Evolutionary conservation across 2,888 invertebrate species (phyloP).

Genomic region (Sinopyrophorus schimmeli): DNA sequence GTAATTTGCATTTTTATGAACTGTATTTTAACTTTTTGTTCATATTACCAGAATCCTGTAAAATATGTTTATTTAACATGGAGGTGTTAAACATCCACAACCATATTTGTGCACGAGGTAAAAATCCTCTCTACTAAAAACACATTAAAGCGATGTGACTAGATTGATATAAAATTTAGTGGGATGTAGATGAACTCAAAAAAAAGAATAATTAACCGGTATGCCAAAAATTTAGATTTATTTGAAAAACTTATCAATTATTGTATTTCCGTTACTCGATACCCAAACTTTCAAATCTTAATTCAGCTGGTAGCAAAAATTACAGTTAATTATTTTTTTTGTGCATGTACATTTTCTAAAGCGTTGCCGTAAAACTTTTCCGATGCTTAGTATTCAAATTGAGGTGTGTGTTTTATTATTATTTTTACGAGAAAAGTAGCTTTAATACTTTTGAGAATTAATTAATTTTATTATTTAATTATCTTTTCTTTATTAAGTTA

Average conservation of each 20-base stretch:
- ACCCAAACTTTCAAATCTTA: too few relatives aligned
- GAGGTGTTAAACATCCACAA: slow-evolving; percentile 4
- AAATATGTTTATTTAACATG: slow-evolving; percentile 7
- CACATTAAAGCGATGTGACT: slow-evolving; percentile 2
- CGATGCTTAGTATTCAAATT: too few relatives aligned
- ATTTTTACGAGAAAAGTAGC: too few relatives aligned
- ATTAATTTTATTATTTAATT: too few relatives aligned
- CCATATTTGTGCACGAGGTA: slow-evolving; percentile 3
- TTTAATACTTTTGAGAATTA: too few relatives aligned
- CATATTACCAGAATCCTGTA: slow-evolving; percentile 8
- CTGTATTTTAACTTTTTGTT: not conserved
- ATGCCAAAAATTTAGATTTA: not conserved
- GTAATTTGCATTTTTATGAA: slow-evolving; percentile 9
- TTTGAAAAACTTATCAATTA: not conserved
- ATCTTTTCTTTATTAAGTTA: too few relatives aligned
- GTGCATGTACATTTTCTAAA: too few relatives aligned
- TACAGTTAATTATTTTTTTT: too few relatives aligned
- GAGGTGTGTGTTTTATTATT: too few relatives aligned
- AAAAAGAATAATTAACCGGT: not conserved
- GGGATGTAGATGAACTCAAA: not conserved
- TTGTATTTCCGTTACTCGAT: not conserved
- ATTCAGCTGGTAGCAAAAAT: too few relatives aligned
- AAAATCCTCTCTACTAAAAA: slow-evolving; percentile 2
- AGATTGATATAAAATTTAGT: not conserved
- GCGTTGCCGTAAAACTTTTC: too few relatives aligned